These are phyloP conservation scores for Gymnothorax reevesii DNA, from an alignment of 2,797 vertebrate genomes.

Conservation along the genomic window DNA sequence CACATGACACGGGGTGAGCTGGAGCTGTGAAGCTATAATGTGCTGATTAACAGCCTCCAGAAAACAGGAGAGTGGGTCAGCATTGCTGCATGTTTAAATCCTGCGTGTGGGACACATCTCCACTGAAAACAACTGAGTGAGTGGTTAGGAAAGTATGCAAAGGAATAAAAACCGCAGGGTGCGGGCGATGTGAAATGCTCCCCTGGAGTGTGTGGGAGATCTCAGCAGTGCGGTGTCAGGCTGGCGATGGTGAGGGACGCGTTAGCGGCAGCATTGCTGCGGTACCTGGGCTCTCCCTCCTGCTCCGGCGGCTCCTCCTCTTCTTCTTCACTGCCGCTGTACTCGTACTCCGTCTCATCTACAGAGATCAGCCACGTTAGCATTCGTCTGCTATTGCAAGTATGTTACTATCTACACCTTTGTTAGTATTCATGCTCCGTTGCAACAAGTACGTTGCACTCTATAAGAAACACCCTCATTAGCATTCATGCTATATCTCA, in stretches of 20 bases:
- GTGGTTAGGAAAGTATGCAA: neutral
- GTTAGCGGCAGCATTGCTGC: neutral
- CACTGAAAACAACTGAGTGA: neutral
- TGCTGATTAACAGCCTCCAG: neutral
- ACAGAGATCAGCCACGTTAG: neutral
- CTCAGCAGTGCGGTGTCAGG: neutral
- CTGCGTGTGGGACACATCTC: neutral
- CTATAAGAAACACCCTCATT: too few relatives aligned
- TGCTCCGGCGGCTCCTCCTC: constrained; percentile 97
- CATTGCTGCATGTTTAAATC: neutral
- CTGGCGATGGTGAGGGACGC: neutral
- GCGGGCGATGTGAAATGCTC: neutral
- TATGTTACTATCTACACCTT: neutral
- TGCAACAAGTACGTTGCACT: neutral
- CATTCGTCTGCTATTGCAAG: neutral
- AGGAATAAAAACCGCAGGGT: neutral
- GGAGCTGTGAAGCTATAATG: neutral
- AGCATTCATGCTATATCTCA: too few relatives aligned
- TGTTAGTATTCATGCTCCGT: neutral
- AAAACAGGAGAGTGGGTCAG: neutral
- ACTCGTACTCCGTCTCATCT: constrained; percentile 99
- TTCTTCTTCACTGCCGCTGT: constrained; percentile 98
- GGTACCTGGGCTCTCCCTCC: constrained; percentile 97
- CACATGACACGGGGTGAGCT: neutral
- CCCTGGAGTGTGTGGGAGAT: neutral